Base-by-base conservation (phyloP, 2,888 invertebrate species). In the Lasioglossum lativentre region DNA sequence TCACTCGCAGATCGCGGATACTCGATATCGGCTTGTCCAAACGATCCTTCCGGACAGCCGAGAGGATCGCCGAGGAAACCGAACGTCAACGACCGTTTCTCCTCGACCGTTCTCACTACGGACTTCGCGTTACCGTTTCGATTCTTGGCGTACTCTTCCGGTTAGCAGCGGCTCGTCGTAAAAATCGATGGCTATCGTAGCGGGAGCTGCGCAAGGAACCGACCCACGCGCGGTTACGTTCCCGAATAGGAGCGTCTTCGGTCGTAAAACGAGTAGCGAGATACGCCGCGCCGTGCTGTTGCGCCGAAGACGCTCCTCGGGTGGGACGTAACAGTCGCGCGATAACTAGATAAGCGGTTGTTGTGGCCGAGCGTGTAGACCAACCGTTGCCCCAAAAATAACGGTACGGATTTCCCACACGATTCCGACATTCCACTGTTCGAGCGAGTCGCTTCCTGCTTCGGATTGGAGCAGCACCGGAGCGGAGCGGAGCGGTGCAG, bases 361-460 rank as follows among this genome's bases (percentile, higher is more conserved):
- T 52, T 78, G n/a, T 52, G 75, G 68, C 75, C 83, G 71, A 79
- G 86, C 76, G 81, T 68, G 83, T 30, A 63, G 30, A 63, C 63
- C 83, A 77, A 82, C 78, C 72, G 82, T 79, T 78, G 87, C 75
- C 78, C 88, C 79, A 71, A 76, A 68, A 68, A 72, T 88, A 87
- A 88, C 87, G 88, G 87, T 83, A 85, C 74, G 82, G 78, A 85
- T 89, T 91, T 91, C 91, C 90, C 91, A 91, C 91, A 89, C 90
- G 89, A 91, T 90, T 90, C 89, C 81, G 87, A 82, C 85, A 91
- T 91, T 91, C 91, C 89, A 82, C 38, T 5, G 83, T 19, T 27
- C 74, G 81, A 66, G 66, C 75, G 38, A 74, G 40, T 70, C 81
- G 80, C 78, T 82, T 87, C 80, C 86, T 85, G 81, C 78, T 78